Evolutionary conservation across 92 coral and sea anemone species (phyloP).

Genomic region (Epizoanthus stellaris): DNA sequence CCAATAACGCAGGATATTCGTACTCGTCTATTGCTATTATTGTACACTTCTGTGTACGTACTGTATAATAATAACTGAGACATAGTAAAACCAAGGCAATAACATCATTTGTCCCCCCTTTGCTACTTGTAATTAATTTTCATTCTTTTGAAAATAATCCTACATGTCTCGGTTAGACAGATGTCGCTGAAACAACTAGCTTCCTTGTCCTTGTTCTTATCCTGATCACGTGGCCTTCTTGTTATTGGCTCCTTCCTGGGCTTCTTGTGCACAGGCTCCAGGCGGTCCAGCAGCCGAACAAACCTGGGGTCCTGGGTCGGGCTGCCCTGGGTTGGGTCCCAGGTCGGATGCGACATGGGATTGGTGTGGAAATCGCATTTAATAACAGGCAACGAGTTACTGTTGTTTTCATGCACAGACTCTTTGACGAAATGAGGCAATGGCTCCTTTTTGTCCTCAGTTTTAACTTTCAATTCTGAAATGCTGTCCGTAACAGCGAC

Average conservation of each 20-base stretch:
- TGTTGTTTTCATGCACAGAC: not conserved
- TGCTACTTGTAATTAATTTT: not conserved
- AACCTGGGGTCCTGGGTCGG: slow-evolving; percentile 30
- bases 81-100: not conserved
- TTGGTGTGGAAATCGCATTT: not conserved
- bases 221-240: slow-evolving; percentile 2
- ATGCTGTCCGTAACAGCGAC: not conserved
- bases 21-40: no score
- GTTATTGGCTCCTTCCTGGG: not conserved
- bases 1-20: no score
- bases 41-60: no score
- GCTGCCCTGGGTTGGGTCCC: not conserved
- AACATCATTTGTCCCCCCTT: no score
- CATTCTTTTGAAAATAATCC: slow-evolving; percentile 16
- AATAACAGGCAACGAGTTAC: not conserved
- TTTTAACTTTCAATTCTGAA: not conserved
- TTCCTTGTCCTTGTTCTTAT: not conserved
- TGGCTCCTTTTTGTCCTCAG: not conserved
- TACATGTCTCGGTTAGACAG: slow-evolving; percentile 13
- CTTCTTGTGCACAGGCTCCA: slow-evolving; percentile 14
- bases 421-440: no score
- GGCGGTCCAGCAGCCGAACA: slow-evolving; percentile 6
- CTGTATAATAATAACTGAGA: no score
- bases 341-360: not conserved
- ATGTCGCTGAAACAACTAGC: slow-evolving; percentile 5